These are phyloP conservation scores for Oryzias javanicus DNA, from an alignment of 2,113 vertebrate genomes.

Conservation along the genomic window DNA sequence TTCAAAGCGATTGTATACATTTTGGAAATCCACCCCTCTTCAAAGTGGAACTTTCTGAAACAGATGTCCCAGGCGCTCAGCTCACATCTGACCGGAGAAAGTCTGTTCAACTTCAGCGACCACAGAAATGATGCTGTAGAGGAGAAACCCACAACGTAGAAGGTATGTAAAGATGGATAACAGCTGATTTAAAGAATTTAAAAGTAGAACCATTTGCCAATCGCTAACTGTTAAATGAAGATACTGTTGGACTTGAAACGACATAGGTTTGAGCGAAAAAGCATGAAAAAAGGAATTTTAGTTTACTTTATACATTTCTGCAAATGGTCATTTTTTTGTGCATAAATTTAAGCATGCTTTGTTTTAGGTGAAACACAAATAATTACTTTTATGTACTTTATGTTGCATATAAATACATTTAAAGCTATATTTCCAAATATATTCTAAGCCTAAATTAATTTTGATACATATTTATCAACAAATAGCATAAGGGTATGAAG, in stretches of 20 bases:
- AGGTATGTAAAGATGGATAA: slow-evolving; percentile 24
- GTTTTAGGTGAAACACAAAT: no score
- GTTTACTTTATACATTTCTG: no score
- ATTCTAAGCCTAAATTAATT: no score
- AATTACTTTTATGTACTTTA: not conserved
- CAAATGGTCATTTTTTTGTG: no score
- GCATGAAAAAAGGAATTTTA: no score
- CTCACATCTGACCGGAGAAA: slow-evolving; percentile 48
- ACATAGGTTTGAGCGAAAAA: not conserved
- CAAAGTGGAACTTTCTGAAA: slow-evolving; percentile 37
- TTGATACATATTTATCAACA: no score
- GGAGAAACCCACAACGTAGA: slow-evolving; percentile 6
- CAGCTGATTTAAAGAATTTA: not conserved
- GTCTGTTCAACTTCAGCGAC: slow-evolving; percentile 12
- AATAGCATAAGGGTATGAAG: no score
- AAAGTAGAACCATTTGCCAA: not conserved
- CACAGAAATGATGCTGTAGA: slow-evolving; percentile 39
- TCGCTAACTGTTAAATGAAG: no score
- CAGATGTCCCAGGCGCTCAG: slow-evolving; percentile 53
- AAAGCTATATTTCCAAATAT: no score
- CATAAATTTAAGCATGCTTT: no score
- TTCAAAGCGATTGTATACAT: not conserved
- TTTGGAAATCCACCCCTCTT: not conserved
- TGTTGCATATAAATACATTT: not conserved
- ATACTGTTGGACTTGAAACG: not conserved